Conservation (phyloP, 2,888 invertebrate species). For the Hyposoter dolosus region DNA sequence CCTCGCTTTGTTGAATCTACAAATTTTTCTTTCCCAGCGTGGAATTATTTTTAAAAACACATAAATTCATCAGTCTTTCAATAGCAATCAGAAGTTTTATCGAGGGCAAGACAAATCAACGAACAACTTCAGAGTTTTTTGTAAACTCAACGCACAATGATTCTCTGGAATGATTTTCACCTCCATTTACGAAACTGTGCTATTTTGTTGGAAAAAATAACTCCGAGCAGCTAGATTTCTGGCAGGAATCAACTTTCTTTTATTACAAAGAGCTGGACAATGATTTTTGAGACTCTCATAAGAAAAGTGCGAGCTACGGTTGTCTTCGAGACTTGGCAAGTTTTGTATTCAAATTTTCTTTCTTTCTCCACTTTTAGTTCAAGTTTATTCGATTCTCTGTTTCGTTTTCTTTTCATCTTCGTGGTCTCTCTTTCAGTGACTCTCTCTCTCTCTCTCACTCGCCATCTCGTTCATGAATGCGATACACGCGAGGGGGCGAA, state of each 20-base stretch:
- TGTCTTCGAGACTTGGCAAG: slow-evolving; percentile 14
- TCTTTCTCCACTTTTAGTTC: background rate
- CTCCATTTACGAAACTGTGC: background rate
- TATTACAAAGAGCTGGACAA: background rate
- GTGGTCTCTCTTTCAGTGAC: background rate
- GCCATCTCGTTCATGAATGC: slow-evolving; percentile 59
- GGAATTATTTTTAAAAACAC: too few relatives aligned
- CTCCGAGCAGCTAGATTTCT: too few relatives aligned
- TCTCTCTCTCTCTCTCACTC: slow-evolving; percentile 10
- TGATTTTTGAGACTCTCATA: background rate
- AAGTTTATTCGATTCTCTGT: background rate
- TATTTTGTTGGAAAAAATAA: too few relatives aligned
- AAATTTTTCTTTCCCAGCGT: too few relatives aligned
- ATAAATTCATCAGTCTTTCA: too few relatives aligned
- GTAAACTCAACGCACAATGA: background rate
- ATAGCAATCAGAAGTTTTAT: too few relatives aligned
- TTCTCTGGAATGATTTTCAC: background rate
- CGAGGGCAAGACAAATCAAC: too few relatives aligned
- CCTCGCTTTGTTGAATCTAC: too few relatives aligned
- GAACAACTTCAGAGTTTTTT: too few relatives aligned
- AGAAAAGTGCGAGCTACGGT: background rate
- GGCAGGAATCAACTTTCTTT: too few relatives aligned
- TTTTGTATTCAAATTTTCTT: slow-evolving; percentile 51
- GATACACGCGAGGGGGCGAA: slow-evolving; percentile 60
- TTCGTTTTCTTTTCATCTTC: background rate